A percentile compares a stretch with the other conserved stretches of the same genome.
These are phyloP conservation scores for Mus spicilegus DNA, from an alignment of 2,113 vertebrate species.

Conservation along the genomic window DNA sequence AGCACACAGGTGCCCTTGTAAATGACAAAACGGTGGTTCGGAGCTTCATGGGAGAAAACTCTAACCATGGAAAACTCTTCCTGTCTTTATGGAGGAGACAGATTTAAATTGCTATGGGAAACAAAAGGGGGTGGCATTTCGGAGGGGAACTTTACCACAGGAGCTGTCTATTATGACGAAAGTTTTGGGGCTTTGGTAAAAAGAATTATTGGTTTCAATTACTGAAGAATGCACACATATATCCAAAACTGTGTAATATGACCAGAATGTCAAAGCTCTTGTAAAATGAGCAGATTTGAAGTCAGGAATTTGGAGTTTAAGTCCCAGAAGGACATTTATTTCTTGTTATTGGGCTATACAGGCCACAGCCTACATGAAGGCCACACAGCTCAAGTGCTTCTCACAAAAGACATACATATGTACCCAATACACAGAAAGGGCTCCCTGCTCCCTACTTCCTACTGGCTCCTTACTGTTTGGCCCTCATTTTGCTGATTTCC, in stretches of 20 bases:
- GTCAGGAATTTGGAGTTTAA: not conserved
- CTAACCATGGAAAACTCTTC: not conserved
- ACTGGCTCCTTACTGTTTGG: not conserved
- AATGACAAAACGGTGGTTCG: conserved; percentile 12
- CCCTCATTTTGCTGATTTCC: not conserved
- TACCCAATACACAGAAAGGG: not conserved
- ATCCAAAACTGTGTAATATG: not conserved
- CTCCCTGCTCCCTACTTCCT: not conserved
- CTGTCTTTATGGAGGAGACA: not conserved
- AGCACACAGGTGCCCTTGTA: not conserved
- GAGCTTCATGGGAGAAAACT: conserved; percentile 18
- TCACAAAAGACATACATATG: not conserved
- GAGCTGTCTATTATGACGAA: not conserved
- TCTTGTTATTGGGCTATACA: not conserved
- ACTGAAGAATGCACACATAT: not conserved
- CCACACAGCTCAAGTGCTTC: not conserved
- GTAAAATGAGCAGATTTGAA: conserved; percentile 3
- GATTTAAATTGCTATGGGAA: not conserved
- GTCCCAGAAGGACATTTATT: not conserved
- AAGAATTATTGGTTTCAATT: not conserved
- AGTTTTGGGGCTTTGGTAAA: not conserved
- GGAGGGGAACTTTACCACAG: not conserved
- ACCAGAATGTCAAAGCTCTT: conserved; percentile 2
- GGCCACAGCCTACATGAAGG: not conserved
- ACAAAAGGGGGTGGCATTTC: not conserved